Base-by-base conservation (phyloP, 2,888 invertebrate species). In the Xanthostigma xanthostigma region DNA sequence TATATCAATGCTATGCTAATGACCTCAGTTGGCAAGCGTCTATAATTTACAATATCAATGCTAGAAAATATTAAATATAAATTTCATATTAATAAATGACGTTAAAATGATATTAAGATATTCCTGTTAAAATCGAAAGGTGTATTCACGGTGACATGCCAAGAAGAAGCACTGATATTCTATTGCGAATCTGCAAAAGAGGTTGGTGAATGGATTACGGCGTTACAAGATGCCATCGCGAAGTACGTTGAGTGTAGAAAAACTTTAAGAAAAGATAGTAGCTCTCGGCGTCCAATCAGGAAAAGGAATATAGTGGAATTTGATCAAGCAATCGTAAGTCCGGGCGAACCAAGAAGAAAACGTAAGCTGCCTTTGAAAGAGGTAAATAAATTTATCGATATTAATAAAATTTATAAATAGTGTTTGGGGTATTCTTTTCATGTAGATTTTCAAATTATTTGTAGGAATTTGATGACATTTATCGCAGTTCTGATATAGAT, bases 211-310 rank as follows among this genome's bases (percentile, higher is more conserved):
- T 81, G 81, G 81, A 70, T 78, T 34, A 62, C 68, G 36, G 66
- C 67, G 13, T 64, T 80, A 40, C 70, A 71, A 48, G 67, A 69
- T 49, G 69, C 79, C 13, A 75, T 79, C 52, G 69, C 73, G 46
- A 64, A 72, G 60, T 74, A 74, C 53, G 62, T 74, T 12, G 72
- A 73, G 53, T 75, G 76, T 53, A 67, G 78, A 36, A 73, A 74
- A 58, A 79, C 80, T 1, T 62, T 81, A 45, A 65, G 76, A 40
- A 81, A 79, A 57, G 79, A 78, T 50, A 78, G 78, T 49, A 79
- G 79, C 50, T 73, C 76, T 38, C 66, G 79, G 46, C 70, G 73
- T 42, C 78, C 79, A 10, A 69, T 78, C 14, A 67, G 77, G 48
- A 71, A 74, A 47, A 73, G 73, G 57, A 72, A 75, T 53, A 58